Percentiles rank a stretch among this genome's conserved stretches.
Conservation (phyloP, 2,113 vertebrate genomes). For the Epinephelus moara region DNA sequence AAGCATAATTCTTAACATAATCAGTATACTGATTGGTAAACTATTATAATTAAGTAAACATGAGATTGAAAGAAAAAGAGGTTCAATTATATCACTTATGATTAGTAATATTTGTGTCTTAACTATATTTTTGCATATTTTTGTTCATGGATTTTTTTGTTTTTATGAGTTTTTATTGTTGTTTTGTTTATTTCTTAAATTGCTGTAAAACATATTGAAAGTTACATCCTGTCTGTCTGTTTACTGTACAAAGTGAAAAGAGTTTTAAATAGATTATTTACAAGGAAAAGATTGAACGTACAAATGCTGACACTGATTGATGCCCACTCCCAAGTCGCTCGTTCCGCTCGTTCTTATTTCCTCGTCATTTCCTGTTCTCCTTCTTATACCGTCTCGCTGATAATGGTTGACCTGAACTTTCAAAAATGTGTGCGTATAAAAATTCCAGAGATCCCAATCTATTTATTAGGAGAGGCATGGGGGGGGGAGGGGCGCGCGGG, state of each 20-base stretch:
- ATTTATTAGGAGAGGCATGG: constrained; percentile 55
- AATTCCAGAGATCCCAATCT: constrained; percentile 78
- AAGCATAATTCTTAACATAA: constrained; percentile 81
- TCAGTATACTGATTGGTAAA: constrained; percentile 79
- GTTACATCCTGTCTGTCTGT: constrained; percentile 86
- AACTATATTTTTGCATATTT: constrained; percentile 84
- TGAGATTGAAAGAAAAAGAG: constrained; percentile 80
- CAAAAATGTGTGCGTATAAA: constrained; percentile 76
- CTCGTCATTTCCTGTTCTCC: constrained; percentile 6
- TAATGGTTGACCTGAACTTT: constrained; percentile 75
- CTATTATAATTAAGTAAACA: constrained; percentile 83
- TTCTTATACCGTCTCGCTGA: constrained; percentile 30
- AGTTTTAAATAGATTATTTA: constrained; percentile 82
- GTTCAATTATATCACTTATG: constrained; percentile 82
- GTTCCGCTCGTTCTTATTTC: constrained; percentile 50
- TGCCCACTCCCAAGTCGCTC: constrained; percentile 47
- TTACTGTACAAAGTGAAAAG: constrained; percentile 87
- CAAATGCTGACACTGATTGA: constrained; percentile 76
- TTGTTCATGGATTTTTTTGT: constrained; percentile 66
- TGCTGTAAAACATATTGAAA: constrained; percentile 86
- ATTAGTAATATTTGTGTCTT: constrained; percentile 81
- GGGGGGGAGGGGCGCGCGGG: neutral
- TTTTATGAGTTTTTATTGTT: constrained; percentile 76
- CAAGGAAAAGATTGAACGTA: constrained; percentile 76
- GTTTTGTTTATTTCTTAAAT: constrained; percentile 84